Evolutionary conservation across 2,888 invertebrate genomes (phyloP).

Genomic region (Neoaliturus tenellus): DNA sequence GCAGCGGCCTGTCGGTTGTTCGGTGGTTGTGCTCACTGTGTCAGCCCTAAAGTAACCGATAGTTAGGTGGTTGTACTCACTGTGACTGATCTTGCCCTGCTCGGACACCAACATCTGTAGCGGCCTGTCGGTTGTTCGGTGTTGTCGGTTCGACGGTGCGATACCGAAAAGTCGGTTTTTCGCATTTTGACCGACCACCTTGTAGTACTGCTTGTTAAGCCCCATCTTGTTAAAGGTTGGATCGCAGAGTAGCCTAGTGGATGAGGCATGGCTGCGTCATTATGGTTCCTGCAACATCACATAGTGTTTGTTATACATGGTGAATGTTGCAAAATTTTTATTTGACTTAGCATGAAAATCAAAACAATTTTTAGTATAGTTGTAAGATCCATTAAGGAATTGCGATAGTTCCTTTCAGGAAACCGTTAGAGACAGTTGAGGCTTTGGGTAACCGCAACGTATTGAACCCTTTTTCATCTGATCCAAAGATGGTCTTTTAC

Average conservation of each 20-base stretch:
- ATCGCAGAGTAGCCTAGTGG: neutral
- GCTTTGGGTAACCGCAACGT: too few species aligned
- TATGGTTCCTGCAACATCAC: constrained; percentile 8
- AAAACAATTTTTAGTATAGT: too few species aligned
- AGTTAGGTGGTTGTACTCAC: constrained; percentile 76
- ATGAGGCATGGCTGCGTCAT: constrained; percentile 7
- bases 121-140: constrained; percentile 71
- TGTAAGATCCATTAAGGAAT: too few species aligned
- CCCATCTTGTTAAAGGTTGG: constrained; percentile 56
- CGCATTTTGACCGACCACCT: constrained; percentile 85
- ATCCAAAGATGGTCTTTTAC: too few species aligned
- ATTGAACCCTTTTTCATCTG: too few species aligned
- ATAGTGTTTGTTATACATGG: too few species aligned
- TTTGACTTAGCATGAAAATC: too few species aligned
- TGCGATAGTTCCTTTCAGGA: too few species aligned
- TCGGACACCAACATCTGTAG: constrained; percentile 89
- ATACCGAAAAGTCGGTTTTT: constrained; percentile 84
- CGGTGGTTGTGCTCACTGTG: too few species aligned
- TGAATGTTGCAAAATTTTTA: too few species aligned
- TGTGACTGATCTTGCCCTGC: constrained; percentile 83
- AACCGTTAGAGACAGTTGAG: too few species aligned
- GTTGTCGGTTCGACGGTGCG: constrained; percentile 71
- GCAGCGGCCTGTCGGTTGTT: constrained; percentile 71
- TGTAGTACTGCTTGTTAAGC: constrained; percentile 80
- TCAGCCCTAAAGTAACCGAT: neutral